phyloP scores from a whole-genome alignment of 64 coral and sea anemone genomes.

The Actinia tenebrosa region DNA sequence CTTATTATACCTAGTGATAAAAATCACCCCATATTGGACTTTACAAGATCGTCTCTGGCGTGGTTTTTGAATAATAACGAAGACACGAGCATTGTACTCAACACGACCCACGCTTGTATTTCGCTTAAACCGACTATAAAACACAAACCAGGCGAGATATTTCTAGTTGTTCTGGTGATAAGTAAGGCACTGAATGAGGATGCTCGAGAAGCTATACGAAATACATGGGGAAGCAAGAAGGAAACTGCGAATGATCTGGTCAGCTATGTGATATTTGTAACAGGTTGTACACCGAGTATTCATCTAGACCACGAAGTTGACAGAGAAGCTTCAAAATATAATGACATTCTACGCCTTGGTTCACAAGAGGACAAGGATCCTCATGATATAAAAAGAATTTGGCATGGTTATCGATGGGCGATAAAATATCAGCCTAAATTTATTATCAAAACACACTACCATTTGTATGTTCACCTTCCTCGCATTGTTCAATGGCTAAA shows the following conservation, averaged over 20 bases:
- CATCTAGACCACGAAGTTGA: slow-evolving; percentile 23
- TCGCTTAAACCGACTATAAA: not conserved
- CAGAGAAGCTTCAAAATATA: not conserved
- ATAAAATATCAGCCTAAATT: slow-evolving; percentile 18
- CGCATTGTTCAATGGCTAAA: not conserved
- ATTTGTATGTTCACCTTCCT: slow-evolving; percentile 8
- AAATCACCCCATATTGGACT: not conserved
- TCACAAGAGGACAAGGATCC: not conserved
- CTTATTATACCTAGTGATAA: not conserved
- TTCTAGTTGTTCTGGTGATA: not conserved
- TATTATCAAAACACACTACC: not conserved
- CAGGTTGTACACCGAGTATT: not conserved
- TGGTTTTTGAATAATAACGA: not conserved
- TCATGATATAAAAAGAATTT: not conserved
- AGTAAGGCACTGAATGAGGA: not conserved
- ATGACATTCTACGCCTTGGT: not conserved
- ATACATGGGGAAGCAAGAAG: slow-evolving; percentile 3
- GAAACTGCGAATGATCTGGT: too few species aligned
- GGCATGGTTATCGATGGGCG: not conserved
- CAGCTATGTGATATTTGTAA: not conserved
- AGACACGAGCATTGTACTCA: not conserved
- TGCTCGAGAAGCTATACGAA: not conserved
- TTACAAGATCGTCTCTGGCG: not conserved
- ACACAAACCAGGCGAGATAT: not conserved
- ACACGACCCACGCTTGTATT: not conserved